Percentiles rank a stretch among this genome's conserved stretches.
These are phyloP conservation scores for Triplophysa siluroides DNA, from an alignment of 2,113 vertebrate species.

Conservation along the genomic window DNA sequence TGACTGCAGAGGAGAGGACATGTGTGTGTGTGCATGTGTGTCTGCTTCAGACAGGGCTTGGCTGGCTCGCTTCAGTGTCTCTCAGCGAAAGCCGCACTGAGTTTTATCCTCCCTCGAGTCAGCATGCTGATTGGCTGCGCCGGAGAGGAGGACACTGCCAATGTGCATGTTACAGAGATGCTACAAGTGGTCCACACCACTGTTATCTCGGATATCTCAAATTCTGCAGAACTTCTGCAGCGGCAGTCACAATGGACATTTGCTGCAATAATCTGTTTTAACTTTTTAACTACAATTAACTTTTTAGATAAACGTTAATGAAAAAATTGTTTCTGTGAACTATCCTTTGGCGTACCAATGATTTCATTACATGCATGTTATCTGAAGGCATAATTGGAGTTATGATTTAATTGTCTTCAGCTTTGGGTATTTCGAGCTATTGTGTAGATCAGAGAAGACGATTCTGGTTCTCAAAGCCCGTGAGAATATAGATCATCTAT, in stretches of 20 bases:
- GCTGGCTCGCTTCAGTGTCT: constrained; percentile 18
- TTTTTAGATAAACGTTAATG: not conserved
- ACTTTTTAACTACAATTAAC: not conserved
- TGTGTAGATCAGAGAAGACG: constrained; percentile 21
- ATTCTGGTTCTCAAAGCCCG: constrained; percentile 3
- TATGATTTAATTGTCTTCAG: constrained; percentile 26
- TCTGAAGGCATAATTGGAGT: constrained; percentile 3
- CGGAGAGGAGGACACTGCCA: constrained; percentile 21
- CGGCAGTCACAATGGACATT: not conserved
- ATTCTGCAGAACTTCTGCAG: too few relatives aligned
- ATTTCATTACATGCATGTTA: constrained; percentile 2
- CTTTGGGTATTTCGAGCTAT: constrained; percentile 12
- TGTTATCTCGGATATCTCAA: too few relatives aligned
- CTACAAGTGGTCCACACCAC: not conserved
- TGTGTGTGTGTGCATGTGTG: constrained; percentile 15
- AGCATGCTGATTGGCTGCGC: constrained; percentile 30
- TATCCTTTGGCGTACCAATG: not conserved
- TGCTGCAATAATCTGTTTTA: not conserved
- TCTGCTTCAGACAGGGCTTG: constrained; percentile 19
- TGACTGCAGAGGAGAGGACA: not conserved
- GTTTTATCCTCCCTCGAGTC: constrained; percentile 33
- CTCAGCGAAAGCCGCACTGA: constrained; percentile 22
- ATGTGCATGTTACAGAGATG: constrained; percentile 27
- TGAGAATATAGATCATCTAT: not conserved
- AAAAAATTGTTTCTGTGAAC: constrained; percentile 1